Conservation (phyloP, 2,113 vertebrate genomes). For the Microcebus lehilahytsara region DNA sequence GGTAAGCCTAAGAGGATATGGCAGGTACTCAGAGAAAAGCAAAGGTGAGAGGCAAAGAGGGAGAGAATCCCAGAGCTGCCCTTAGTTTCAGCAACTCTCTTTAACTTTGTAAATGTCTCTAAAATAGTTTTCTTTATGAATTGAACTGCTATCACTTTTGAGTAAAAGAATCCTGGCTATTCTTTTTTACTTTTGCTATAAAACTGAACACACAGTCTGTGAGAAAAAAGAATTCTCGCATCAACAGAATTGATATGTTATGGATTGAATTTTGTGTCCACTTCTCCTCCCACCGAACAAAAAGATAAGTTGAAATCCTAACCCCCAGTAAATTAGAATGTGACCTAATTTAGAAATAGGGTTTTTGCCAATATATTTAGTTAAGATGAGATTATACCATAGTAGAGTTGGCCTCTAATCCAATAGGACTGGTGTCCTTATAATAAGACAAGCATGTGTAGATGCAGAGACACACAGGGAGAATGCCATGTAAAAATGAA, state of each 20-base stretch:
- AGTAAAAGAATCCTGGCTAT: neutral
- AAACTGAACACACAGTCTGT: neutral
- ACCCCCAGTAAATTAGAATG: neutral
- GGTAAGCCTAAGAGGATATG: neutral
- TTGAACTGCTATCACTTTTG: neutral
- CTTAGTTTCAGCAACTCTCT: neutral
- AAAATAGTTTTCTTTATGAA: neutral
- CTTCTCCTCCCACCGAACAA: neutral
- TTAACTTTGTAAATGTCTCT: neutral
- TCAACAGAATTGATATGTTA: neutral
- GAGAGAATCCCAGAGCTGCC: no score
- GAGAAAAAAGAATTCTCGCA: neutral
- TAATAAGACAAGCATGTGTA: neutral
- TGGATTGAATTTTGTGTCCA: neutral
- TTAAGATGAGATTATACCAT: neutral
- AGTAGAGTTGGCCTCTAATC: neutral
- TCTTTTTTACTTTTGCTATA: neutral
- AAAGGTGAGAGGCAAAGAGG: neutral
- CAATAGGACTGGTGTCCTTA: neutral
- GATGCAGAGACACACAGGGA: neutral
- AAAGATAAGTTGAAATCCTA: neutral
- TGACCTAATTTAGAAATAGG: neutral
- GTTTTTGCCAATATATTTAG: neutral
- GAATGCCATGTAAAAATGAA: neutral
- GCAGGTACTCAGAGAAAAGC: neutral